A percentile compares a stretch with the other conserved stretches of the same genome.
Conservation (phyloP, 53 echinoderm and acorn worm genomes). For the Echinarachnius parma region DNA sequence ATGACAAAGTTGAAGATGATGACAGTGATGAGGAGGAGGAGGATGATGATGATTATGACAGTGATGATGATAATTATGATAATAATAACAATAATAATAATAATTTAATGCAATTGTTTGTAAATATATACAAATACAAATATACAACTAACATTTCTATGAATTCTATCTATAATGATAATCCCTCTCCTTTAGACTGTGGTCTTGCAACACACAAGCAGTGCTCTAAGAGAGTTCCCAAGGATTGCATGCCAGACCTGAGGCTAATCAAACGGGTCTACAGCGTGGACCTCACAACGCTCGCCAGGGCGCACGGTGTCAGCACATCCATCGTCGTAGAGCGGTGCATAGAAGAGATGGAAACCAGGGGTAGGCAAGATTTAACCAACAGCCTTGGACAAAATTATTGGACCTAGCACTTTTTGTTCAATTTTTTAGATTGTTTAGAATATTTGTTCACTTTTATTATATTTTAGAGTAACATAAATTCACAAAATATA, state of each 20-base stretch:
- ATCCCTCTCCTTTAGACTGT: conserved; percentile 59
- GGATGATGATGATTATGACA: no score
- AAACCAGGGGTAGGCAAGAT: conserved; percentile 81
- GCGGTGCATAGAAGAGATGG: conserved; percentile 84
- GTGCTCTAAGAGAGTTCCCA: conserved; percentile 88
- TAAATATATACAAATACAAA: background rate
- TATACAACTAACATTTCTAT: background rate
- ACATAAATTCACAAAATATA: no score
- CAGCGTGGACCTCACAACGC: conserved; percentile 87
- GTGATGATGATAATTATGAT: no score
- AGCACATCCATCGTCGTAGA: conserved; percentile 82
- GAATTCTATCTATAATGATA: background rate
- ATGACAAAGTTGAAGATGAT: background rate
- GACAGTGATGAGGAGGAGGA: background rate
- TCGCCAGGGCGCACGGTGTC: conserved; percentile 90
- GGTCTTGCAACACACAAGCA: conserved; percentile 93
- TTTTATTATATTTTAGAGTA: no score
- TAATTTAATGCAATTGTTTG: no score
- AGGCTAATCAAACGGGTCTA: conserved; percentile 91
- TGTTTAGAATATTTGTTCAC: no score
- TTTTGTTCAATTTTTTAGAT: no score
- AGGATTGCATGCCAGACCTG: conserved; percentile 82
- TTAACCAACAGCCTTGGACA: no score
- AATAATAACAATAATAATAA: no score
- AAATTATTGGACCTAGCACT: no score